These are phyloP conservation scores for Rhinolophus sinicus DNA, from an alignment of 2,113 vertebrate genomes.

Conservation along the genomic window DNA sequence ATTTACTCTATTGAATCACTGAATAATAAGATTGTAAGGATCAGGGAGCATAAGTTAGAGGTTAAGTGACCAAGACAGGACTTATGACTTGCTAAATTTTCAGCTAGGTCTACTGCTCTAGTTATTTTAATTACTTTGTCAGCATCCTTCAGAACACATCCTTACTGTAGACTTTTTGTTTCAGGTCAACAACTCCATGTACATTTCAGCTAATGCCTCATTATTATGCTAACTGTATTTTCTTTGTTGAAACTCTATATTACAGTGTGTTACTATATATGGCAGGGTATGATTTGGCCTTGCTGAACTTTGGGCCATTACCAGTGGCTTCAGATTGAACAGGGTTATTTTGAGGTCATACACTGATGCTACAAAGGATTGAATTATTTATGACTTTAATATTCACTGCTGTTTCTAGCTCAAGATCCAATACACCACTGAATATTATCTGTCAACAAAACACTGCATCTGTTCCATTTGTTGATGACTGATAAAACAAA, in stretches of 20 bases:
- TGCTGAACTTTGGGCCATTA: constrained; percentile 76
- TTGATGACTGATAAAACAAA: constrained; percentile 72
- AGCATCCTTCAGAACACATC: constrained; percentile 72
- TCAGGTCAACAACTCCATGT: constrained; percentile 78
- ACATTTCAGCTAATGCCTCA: constrained; percentile 77
- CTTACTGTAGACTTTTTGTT: constrained; percentile 74
- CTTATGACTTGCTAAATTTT: constrained; percentile 69
- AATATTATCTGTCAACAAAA: constrained; percentile 81
- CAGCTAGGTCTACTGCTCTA: constrained; percentile 65
- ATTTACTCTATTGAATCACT: constrained; percentile 63
- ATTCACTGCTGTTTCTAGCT: constrained; percentile 76
- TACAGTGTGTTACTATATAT: constrained; percentile 74
- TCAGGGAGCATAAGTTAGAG: constrained; percentile 67
- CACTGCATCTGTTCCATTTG: constrained; percentile 75
- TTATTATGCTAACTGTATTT: constrained; percentile 81
- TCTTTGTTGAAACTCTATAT: constrained; percentile 75
- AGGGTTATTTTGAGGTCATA: constrained; percentile 78
- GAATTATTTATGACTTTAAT: constrained; percentile 83
- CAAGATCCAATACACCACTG: constrained; percentile 73
- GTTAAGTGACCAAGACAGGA: constrained; percentile 78
- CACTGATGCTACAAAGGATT: constrained; percentile 74
- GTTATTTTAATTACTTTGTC: constrained; percentile 79
- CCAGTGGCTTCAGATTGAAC: constrained; percentile 71
- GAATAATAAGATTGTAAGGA: constrained; percentile 71
- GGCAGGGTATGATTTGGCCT: constrained; percentile 76